These are phyloP conservation scores for Uria lomvia DNA, from an alignment of 2,113 vertebrate species.

Conservation along the genomic window DNA sequence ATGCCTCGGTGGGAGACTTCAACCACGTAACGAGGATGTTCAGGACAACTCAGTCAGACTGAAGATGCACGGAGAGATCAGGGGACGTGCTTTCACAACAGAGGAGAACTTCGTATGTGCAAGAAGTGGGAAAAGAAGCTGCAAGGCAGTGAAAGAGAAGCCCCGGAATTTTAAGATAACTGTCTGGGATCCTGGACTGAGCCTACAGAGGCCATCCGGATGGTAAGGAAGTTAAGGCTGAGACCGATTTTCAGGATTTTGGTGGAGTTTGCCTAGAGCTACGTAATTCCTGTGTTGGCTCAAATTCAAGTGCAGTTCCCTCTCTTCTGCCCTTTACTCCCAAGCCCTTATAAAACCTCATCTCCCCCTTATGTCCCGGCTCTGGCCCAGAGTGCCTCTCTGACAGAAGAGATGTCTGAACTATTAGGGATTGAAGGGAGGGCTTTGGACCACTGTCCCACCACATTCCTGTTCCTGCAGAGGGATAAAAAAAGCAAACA, in stretches of 20 bases:
- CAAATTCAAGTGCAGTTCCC: background rate
- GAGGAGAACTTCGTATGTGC: background rate
- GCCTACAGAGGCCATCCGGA: background rate
- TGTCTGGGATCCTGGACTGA: background rate
- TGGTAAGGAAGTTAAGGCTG: background rate
- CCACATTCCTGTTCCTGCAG: background rate
- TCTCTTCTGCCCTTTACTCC: background rate
- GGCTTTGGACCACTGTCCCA: background rate
- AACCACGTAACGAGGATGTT: accelerated
- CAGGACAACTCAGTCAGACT: background rate
- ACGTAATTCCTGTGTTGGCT: accelerated
- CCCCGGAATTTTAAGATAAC: accelerated
- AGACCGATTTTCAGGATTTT: background rate
- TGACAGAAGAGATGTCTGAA: background rate
- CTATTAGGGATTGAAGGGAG: accelerated
- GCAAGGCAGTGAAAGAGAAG: background rate
- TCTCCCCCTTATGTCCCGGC: background rate
- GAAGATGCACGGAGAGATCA: background rate
- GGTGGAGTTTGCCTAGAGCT: background rate
- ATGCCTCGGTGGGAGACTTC: accelerated
- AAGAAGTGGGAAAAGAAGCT: background rate
- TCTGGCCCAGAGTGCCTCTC: background rate
- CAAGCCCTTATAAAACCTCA: background rate
- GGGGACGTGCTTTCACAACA: background rate
- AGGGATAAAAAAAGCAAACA: background rate